Conservation (phyloP, 2,113 vertebrate species). For the Oplegnathus fasciatus region DNA sequence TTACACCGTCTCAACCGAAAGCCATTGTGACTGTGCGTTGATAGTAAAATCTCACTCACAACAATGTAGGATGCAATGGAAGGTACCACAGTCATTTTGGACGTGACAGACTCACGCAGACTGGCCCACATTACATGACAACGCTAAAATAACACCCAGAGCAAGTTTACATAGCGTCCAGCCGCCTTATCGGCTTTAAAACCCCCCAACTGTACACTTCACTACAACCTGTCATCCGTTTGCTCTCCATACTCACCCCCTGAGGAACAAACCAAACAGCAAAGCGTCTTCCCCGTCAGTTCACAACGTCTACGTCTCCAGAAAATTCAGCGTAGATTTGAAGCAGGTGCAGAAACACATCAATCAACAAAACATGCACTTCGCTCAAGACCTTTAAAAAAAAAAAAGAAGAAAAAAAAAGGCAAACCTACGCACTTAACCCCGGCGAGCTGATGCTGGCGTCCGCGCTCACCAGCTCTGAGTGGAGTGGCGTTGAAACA, state of each 20-base stretch:
- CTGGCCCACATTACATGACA: conserved; percentile 25
- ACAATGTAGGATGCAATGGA: conserved; percentile 62
- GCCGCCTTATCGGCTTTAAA: not conserved
- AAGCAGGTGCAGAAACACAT: conserved; percentile 59
- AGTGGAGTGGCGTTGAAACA: conserved; percentile 37
- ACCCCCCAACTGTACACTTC: conserved; percentile 31
- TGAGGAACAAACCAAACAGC: conserved; percentile 54
- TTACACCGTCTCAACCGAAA: conserved; percentile 38
- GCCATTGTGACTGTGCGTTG: conserved; percentile 61
- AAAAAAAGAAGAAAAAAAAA: not conserved
- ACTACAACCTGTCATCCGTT: conserved; percentile 64
- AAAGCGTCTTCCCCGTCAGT: conserved; percentile 38
- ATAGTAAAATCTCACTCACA: conserved; percentile 78
- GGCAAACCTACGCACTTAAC: conserved; percentile 72
- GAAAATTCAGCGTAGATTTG: conserved; percentile 24
- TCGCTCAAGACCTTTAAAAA: conserved; percentile 1
- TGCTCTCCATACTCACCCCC: conserved; percentile 62
- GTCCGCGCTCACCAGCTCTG: conserved; percentile 29
- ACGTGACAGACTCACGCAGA: conserved; percentile 27
- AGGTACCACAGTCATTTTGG: conserved; percentile 51
- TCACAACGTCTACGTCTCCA: not conserved
- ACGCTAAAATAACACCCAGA: conserved; percentile 21
- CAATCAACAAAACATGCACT: conserved; percentile 38
- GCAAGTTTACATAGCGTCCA: conserved; percentile 53
- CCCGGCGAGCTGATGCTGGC: conserved; percentile 37